Conservation (phyloP, 64 coral and sea anemone genomes). For the Pachyseris speciosa region DNA sequence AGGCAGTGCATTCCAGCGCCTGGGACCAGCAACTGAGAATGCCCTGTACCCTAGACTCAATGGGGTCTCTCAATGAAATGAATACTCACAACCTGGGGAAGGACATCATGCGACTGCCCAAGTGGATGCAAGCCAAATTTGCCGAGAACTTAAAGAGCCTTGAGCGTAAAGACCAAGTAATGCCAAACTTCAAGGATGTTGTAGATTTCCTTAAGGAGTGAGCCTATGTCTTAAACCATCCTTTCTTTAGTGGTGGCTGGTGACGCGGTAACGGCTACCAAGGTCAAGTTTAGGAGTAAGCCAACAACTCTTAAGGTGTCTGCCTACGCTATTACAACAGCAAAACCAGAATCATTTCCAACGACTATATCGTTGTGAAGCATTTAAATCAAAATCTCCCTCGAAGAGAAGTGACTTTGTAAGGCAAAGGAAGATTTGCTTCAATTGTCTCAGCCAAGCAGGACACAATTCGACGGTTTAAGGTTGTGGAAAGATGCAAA, state of each 20-base stretch:
- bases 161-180: conserved; percentile 36
- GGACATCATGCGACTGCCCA: conserved; percentile 40
- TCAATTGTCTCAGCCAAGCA: conserved; percentile 58
- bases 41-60: conserved; percentile 43
- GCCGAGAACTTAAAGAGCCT: conserved; percentile 18
- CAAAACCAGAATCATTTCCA: not conserved
- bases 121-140: conserved; percentile 73
- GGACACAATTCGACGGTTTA: conserved; percentile 4
- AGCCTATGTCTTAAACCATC: conserved; percentile 65
- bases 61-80: conserved; percentile 58
- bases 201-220: conserved; percentile 68
- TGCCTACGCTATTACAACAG: not conserved
- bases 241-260: conserved; percentile 31
- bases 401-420: conserved; percentile 37
- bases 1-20: too few relatives aligned
- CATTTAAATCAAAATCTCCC: conserved; percentile 53
- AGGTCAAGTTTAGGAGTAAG: not conserved
- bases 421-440: conserved; percentile 45
- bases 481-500: conserved; percentile 53
- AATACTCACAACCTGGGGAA: conserved; percentile 62
- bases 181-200: conserved; percentile 76
- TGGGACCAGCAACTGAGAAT: too few relatives aligned
- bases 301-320: not conserved
- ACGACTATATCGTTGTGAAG: conserved; percentile 45
- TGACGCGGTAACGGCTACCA: not conserved